phyloP scores from a whole-genome alignment of 2,888 invertebrate genomes.

The Patella pellucida region DNA sequence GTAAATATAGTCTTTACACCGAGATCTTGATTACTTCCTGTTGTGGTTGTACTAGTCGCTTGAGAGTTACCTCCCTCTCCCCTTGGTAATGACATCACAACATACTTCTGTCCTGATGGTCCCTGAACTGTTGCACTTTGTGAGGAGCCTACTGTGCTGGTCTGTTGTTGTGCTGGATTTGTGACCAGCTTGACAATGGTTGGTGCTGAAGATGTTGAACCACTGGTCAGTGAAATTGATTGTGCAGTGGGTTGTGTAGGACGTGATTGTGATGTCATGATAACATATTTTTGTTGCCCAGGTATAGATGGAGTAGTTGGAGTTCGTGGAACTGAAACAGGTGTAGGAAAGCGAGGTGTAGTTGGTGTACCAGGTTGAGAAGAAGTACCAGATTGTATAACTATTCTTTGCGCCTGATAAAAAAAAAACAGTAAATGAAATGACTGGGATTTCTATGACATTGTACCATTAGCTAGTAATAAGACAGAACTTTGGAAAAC shows the following conservation, averaged over 20 bases:
- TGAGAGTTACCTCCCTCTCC: constrained; percentile 3
- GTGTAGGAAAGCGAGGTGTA: constrained; percentile 32
- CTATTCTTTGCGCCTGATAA: constrained; percentile 45
- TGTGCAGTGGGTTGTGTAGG: constrained; percentile 36
- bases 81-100: constrained; percentile 52
- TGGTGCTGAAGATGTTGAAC: constrained; percentile 33
- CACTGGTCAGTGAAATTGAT: constrained; percentile 25
- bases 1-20: too few relatives aligned
- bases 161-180: constrained; percentile 22
- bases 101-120: constrained; percentile 48
- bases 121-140: constrained; percentile 27
- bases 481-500: too few relatives aligned
- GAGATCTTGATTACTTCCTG: too few relatives aligned
- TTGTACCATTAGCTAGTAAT: too few relatives aligned
- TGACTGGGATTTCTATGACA: too few relatives aligned
- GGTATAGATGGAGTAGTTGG: constrained; percentile 41
- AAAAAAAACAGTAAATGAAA: constrained; percentile 12
- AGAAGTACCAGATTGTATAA: constrained; percentile 50
- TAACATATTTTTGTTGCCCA: constrained; percentile 61
- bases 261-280: constrained; percentile 58
- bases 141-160: constrained; percentile 28
- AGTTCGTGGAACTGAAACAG: constrained; percentile 33
- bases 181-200: constrained; percentile 55
- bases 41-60: too few relatives aligned
- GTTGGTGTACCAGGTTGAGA: constrained; percentile 42